Base-by-base conservation (phyloP, 2,888 invertebrate species). In the Ormia ochracea region DNA sequence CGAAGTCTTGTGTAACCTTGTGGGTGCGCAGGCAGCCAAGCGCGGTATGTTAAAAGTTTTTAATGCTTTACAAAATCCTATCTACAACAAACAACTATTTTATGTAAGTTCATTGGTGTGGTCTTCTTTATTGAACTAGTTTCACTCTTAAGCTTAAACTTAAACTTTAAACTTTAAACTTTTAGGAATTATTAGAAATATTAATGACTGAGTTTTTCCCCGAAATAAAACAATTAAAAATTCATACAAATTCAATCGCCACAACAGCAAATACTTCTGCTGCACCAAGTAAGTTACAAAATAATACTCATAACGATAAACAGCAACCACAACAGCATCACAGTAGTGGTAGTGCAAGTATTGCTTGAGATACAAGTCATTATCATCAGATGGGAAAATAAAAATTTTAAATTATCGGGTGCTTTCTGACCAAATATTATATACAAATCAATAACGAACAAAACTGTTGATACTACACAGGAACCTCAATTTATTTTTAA, bases 31-130 rank as follows among this genome's bases (percentile, higher is more conserved):
- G 88, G 95, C 96, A 65, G 95, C 96, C 28, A 94, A 94, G 83
- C 92, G 94, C 82, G 97, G 97, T 52, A 94, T 96, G 0, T 93
- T 93, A 82, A 96, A 96, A 89, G 93, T 97, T 74, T 97, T 97
- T 89, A 94, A 95, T 87, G 94, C 95, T 59, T 90, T 97, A 82
- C 97, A 97, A 90, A 93, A 96, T 89, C 93, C 93, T 81, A 93
- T 93, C 85, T 93, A 96, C 86, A 97, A 97, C 90, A 97, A 97
- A 87, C 96, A 97, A 86, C 91, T 97, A 48, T 94, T 96, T 90
- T 97, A 97, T 90, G 97, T 96, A 88, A 94, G 95, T 92, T 56
- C 0, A 10, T 52, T 14, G 4, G 4, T 4, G 72, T 23, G 72
- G 1, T 43, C 31, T 31, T 1, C 17, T n/a, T 36, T 74, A 66